A percentile compares a stretch with the other conserved stretches of the same genome.
phyloP scores from a whole-genome alignment of 2,113 vertebrate genomes.

The Halcyon malimbica region DNA sequence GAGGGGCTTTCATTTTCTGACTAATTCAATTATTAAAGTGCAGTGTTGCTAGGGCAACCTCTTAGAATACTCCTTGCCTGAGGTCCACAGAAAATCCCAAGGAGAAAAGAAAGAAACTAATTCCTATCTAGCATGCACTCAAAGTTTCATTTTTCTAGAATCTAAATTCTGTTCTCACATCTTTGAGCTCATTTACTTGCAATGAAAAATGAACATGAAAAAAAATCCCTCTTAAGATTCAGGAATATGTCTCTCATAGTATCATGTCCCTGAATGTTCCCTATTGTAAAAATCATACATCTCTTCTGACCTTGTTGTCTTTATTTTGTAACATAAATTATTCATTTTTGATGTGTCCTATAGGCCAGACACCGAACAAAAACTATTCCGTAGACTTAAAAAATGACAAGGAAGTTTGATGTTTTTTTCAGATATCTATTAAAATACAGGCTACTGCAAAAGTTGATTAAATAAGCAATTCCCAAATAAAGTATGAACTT shows the following conservation, averaged over 20 bases:
- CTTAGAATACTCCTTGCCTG: neutral
- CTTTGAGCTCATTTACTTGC: constrained; percentile 57
- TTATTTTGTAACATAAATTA: constrained; percentile 75
- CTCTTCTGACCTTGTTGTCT: constrained; percentile 68
- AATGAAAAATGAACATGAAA: constrained; percentile 49
- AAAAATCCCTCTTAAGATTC: constrained; percentile 52
- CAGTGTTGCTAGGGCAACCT: constrained; percentile 32
- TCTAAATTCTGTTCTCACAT: constrained; percentile 31
- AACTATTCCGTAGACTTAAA: constrained; percentile 40
- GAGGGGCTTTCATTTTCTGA: neutral
- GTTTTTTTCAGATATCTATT: neutral
- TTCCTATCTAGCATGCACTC: neutral
- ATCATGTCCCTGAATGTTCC: constrained; percentile 57
- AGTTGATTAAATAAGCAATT: constrained; percentile 14
- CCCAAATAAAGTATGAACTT: neutral
- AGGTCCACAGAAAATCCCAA: constrained; percentile 5
- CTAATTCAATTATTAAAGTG: constrained; percentile 19
- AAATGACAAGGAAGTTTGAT: constrained; percentile 27
- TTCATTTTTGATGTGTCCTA: constrained; percentile 53
- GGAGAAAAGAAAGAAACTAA: neutral
- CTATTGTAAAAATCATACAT: constrained; percentile 58
- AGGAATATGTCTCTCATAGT: constrained; percentile 44
- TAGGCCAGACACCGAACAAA: constrained; percentile 60
- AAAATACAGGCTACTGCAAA: constrained; percentile 26
- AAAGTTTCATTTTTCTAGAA: neutral